phyloP scores from a whole-genome alignment of 2,888 invertebrate genomes.

The Odontothrips loti region DNA sequence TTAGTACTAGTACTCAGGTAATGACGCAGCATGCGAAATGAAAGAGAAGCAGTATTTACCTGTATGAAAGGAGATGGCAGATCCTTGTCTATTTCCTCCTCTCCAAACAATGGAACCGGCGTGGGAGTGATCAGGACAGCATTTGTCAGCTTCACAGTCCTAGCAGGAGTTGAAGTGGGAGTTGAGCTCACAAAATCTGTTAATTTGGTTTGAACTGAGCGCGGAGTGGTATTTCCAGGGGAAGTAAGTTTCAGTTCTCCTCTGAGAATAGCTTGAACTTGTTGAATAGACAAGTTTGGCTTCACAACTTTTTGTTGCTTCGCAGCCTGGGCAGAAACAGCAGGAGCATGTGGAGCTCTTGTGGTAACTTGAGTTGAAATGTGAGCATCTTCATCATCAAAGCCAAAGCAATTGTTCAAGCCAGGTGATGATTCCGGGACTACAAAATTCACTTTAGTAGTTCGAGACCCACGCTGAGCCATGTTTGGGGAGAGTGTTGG shows the following conservation, averaged over 20 bases:
- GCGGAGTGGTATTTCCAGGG: neutral
- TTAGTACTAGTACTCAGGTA: neutral
- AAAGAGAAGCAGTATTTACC: neutral
- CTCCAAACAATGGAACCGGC: neutral
- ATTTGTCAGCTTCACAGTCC: neutral
- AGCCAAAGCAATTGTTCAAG: neutral
- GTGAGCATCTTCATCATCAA: neutral
- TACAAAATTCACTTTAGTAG: neutral
- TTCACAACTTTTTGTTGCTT: neutral
- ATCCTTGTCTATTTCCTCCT: neutral
- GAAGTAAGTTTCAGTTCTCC: neutral
- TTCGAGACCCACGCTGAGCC: neutral
- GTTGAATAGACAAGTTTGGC: neutral
- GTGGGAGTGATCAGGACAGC: neutral
- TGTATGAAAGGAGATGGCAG: neutral
- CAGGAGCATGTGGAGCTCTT: neutral
- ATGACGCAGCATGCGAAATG: neutral
- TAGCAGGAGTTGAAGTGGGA: neutral
- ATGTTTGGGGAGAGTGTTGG: neutral
- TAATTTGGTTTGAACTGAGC: neutral
- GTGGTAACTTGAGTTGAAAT: neutral
- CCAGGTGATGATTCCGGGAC: neutral
- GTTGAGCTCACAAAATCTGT: slow-evolving; percentile 3
- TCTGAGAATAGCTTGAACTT: neutral
- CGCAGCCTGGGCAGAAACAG: neutral